Base-by-base conservation (phyloP, 2,113 vertebrate genomes). In the Morone chrysops region DNA sequence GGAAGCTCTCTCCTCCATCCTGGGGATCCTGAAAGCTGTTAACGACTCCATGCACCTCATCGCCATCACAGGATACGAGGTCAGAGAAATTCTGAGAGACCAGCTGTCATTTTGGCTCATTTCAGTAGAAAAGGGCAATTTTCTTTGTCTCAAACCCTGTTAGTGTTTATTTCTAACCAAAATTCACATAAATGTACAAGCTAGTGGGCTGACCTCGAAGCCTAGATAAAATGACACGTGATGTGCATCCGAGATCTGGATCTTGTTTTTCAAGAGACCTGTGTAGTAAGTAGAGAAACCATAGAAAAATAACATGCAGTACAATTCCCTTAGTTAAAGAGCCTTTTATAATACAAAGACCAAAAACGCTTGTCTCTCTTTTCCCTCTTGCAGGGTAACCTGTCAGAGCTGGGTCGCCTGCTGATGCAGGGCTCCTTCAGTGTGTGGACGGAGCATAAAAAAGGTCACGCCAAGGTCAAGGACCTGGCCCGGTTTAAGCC, bases 31-130 rank as follows among this genome's bases (percentile, higher is more conserved):
- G 75, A 99, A 99, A 92, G 97, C 98, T 0, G 97, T 99, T 45
- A 99, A 99, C 22, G 98, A 99, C 94, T 99, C 98, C 81, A 99
- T 99, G 98, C 98, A 99, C 88, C 97, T 99, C 84, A 99, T 99
- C 20, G 98, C 98, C 86, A 99, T 99, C 92, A 99, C 98, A 5
- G 98, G 98, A 94, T 99, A 98, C 0, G 98, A 99, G 81, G 98
- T 98, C 84, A 94, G 95, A 88, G 22, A 25, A n/a, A 36, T 12
- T 6, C 1, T 12, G 3, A 36, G 14, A 70, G 4, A 7, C 8
- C 6, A 31, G 56, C 56, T 25, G 4, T 38, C 8, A 7, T 59
- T 59, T 16, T 13, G n/a, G 2, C 16, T 50, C 17, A 4, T 3
- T 13, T 48, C 54, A n/a, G 51, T n/a, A 54, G 3, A 54, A 6